Conservation (phyloP, 2,113 vertebrate genomes). For the Poeciliopsis retropinna region DNA sequence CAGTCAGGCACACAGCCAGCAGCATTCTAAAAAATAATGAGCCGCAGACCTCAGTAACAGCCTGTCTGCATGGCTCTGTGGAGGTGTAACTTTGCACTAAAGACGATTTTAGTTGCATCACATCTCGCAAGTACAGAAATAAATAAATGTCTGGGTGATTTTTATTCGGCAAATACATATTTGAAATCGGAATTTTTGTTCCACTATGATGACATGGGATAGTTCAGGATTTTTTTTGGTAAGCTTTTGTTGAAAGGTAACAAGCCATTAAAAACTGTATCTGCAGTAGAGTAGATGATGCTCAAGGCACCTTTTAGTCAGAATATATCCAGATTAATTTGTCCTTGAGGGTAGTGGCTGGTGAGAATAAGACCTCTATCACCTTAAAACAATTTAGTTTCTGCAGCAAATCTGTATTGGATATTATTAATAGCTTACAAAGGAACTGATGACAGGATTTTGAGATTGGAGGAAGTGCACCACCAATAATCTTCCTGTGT, state of each 20-base stretch:
- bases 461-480: background rate
- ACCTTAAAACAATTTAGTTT: background rate
- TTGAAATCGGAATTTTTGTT: slow-evolving; percentile 27
- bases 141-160: slow-evolving; percentile 35
- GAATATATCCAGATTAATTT: background rate
- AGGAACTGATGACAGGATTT: background rate
- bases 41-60: slow-evolving; percentile 57
- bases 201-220: background rate
- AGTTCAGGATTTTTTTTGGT: background rate
- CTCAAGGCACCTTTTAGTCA: too few species aligned
- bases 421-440: background rate
- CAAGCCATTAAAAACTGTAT: background rate
- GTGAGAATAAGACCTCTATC: background rate
- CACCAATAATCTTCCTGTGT: background rate
- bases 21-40: slow-evolving; percentile 63
- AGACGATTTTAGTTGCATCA: slow-evolving; percentile 54
- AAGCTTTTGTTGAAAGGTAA: background rate
- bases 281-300: background rate
- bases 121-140: slow-evolving; percentile 40
- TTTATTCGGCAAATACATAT: slow-evolving; percentile 15
- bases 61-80: slow-evolving; percentile 39
- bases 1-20: slow-evolving; percentile 53
- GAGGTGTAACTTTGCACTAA: slow-evolving; percentile 61
- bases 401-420: background rate
- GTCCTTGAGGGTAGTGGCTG: background rate